Conservation (phyloP, 1,140 invertebrate genomes). For the Trachymyrmex cornetzi region DNA sequence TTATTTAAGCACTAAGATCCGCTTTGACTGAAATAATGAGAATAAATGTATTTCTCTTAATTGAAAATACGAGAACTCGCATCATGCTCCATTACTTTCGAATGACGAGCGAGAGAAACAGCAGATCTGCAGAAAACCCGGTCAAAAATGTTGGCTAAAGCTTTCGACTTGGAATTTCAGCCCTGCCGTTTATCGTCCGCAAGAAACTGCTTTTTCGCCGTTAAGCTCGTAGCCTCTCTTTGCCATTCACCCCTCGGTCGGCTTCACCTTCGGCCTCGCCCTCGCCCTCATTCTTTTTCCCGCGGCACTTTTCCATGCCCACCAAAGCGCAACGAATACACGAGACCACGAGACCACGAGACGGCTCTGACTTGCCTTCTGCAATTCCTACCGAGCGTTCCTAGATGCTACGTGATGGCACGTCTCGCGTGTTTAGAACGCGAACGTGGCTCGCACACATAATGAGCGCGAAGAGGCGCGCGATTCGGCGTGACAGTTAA, state of each 20-base stretch:
- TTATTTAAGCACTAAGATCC: too few relatives aligned
- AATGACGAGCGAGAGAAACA: conserved; percentile 38
- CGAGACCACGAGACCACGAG: background rate
- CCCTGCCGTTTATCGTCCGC: conserved; percentile 59
- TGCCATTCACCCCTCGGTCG: conserved; percentile 42
- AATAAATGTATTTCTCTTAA: too few relatives aligned
- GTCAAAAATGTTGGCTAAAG: conserved; percentile 50
- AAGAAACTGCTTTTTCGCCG: conserved; percentile 60
- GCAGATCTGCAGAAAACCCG: conserved; percentile 32
- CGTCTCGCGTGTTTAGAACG: conserved; percentile 77
- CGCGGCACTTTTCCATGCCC: conserved; percentile 43
- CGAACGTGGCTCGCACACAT: conserved; percentile 72
- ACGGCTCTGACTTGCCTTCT: conserved; percentile 34
- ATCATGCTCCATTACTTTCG: conserved; percentile 41
- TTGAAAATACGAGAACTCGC: conserved; percentile 28
- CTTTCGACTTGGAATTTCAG: conserved; percentile 44
- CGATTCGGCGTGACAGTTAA: conserved; percentile 66
- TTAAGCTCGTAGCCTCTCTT: conserved; percentile 41
- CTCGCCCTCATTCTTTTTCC: conserved; percentile 33
- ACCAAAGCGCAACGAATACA: conserved; percentile 57
- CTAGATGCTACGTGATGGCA: conserved; percentile 69
- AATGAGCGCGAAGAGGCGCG: conserved; percentile 62
- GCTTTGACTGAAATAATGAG: too few relatives aligned
- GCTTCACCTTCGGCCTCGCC: conserved; percentile 35
- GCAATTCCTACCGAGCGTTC: conserved; percentile 64